Conservation (phyloP, 37 sponge, comb jelly and placozoan species). For the Halisarca cf. caerulea region DNA sequence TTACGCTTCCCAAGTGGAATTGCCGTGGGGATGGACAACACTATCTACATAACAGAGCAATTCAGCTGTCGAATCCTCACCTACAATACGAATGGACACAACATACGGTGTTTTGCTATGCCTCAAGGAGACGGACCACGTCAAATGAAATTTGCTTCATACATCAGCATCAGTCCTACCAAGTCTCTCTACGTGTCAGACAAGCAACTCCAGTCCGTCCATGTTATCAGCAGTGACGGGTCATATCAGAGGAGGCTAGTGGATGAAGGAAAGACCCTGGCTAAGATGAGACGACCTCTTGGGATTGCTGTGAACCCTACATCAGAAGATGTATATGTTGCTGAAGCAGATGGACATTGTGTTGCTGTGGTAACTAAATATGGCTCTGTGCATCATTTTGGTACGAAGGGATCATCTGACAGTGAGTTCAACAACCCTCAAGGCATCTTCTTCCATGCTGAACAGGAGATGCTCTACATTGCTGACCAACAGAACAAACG, state of each 20-base stretch:
- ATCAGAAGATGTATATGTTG: not conserved
- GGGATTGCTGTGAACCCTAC: not conserved
- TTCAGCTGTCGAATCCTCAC: not conserved
- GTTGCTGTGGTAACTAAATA: not conserved
- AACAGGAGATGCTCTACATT: not conserved
- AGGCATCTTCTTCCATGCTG: not conserved
- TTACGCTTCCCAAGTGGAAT: not conserved
- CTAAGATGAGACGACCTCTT: conserved; percentile 7
- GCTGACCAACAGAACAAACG: conserved; percentile 17
- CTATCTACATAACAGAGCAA: conserved; percentile 8
- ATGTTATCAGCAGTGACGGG: conserved; percentile 1
- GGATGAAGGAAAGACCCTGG: not conserved
- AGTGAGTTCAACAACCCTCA: conserved; percentile 7
- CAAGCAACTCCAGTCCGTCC: conserved; percentile 14
- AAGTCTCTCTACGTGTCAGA: conserved; percentile 5
- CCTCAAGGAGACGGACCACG: not conserved
- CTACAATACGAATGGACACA: not conserved
- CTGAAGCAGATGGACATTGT: conserved; percentile 5
- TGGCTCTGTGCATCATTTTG: not conserved
- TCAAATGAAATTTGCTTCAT: not conserved
- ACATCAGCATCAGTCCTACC: not conserved
- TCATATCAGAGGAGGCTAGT: not conserved
- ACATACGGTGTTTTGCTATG: not conserved
- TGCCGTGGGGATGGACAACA: not conserved
- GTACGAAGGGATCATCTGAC: not conserved